phyloP scores from a whole-genome alignment of 2,888 invertebrate species.

The Shargacucullia verbasci region DNA sequence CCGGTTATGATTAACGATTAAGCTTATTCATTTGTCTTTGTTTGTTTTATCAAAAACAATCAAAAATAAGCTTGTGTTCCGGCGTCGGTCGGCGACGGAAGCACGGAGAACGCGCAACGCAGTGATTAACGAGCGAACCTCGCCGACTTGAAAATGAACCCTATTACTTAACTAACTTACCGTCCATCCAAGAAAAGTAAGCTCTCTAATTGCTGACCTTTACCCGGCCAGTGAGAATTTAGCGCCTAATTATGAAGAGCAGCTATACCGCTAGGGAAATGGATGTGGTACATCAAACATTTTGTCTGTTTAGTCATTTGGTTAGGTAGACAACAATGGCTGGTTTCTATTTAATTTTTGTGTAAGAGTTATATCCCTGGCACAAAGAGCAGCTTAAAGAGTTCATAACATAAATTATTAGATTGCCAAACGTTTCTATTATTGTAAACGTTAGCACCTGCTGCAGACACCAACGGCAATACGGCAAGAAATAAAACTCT shows the following conservation, averaged over 20 bases:
- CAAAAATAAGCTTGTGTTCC: conserved; percentile 84
- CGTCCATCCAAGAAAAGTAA: conserved; percentile 68
- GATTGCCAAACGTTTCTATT: too few species aligned
- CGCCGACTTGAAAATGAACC: conserved; percentile 83
- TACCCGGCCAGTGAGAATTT: conserved; percentile 53
- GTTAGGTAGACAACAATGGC: conserved; percentile 31
- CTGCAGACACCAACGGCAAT: background rate
- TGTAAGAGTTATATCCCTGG: conserved; percentile 25
- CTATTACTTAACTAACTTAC: conserved; percentile 82
- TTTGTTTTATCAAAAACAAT: conserved; percentile 87
- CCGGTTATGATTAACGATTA: conserved; percentile 79
- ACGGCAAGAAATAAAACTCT: background rate
- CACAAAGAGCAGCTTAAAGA: conserved; percentile 18
- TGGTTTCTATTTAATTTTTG: conserved; percentile 37
- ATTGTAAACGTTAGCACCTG: background rate
- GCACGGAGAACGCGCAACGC: conserved; percentile 64
- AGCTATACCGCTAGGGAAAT: conserved; percentile 42
- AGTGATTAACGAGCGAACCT: conserved; percentile 83
- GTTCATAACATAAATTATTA: too few species aligned
- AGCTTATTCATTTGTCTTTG: conserved; percentile 81
- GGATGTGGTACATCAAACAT: conserved; percentile 53
- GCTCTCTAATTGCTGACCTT: conserved; percentile 77
- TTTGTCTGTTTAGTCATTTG: conserved; percentile 49
- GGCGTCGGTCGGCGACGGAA: conserved; percentile 78
- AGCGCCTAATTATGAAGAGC: conserved; percentile 52